Evolutionary conservation across 2,113 vertebrate genomes (phyloP), one percentile per base, ranked within the genome.

Genomic region (Pachycephala philippinensis): DNA sequence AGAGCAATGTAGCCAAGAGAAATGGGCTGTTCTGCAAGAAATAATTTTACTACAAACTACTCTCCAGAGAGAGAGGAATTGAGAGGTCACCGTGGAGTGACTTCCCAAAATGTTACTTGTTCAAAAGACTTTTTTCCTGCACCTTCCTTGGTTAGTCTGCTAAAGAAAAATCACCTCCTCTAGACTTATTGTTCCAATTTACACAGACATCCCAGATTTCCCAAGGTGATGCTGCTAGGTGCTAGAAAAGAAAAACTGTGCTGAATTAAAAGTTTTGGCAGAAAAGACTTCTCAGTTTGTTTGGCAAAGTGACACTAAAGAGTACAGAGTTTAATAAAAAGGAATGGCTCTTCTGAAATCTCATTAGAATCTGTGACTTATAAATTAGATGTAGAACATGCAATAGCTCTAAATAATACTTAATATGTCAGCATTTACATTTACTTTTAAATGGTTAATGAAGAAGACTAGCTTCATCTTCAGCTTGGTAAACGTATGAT

Each of bases 151-250:
- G 10, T 85, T 85, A 87, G 27, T 56, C 13, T 74, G 19, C 79
- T 77, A 47, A 88, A 91, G 66, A 88, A 93, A 90, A 91, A 93
- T 30, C 70, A 89, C 52, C 27, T 71, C 49, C 26, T 70, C 31
- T 60, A 78, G 52, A 94, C n/a, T 83, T 76, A 84, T 18, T 77
- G 47, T 49, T 95, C 57, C 70, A 95, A 77, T 83, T 92, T 87
- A 90, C 61, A 66, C 7, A 81, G 66, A 69, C 59, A 79, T 45
- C 75, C 42, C 49, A 39, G 70, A 69, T 83, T 92, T 50, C 59
- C 39, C 60, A 76, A 71, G 52, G 49, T 63, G 78, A 79, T 76
- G 52, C 45, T 79, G 61, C 56, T 82, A 64, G 47, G 53, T 54
- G 20, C 17, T 90, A 52, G 47, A 33, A 68, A 84, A 86, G 22